Evolutionary conservation across 2,113 vertebrate genomes (phyloP).

Genomic region (Sisor rabdophorus): DNA sequence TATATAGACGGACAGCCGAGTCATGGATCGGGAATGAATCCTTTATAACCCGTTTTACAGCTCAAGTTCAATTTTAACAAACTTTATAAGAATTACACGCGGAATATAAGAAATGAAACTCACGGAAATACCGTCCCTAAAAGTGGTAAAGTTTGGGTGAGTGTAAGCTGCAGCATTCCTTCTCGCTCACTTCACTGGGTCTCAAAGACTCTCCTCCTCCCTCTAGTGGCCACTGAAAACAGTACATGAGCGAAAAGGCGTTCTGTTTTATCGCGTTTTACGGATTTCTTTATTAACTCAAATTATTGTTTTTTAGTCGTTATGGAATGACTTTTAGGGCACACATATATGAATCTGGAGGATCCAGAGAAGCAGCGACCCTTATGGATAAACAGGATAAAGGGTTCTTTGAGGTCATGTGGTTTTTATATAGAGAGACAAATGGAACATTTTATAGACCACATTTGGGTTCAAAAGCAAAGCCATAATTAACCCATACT

Average conservation of each 20-base stretch:
- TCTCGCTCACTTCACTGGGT: background rate
- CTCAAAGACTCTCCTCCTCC: background rate
- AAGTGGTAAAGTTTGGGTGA: conserved; percentile 26
- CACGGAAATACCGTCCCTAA: conserved; percentile 25
- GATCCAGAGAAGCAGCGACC: background rate
- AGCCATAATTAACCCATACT: background rate
- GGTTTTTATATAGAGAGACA: background rate
- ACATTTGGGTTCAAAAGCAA: background rate
- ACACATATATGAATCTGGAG: background rate
- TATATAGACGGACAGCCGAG: conserved; percentile 39
- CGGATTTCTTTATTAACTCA: background rate
- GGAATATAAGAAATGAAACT: conserved; percentile 33
- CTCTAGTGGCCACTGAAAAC: conserved; percentile 31
- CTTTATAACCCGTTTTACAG: background rate
- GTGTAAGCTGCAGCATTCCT: conserved; percentile 23
- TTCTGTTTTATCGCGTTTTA: background rate
- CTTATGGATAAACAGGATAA: background rate
- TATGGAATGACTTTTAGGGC: background rate
- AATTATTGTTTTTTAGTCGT: background rate
- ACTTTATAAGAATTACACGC: background rate
- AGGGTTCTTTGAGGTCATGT: background rate
- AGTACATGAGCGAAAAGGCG: background rate
- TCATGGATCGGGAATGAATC: conserved; percentile 31
- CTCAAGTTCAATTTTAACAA: background rate
- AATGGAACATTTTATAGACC: background rate